Base-by-base conservation (phyloP, 2,888 invertebrate genomes). In the Colostygia pectinataria region DNA sequence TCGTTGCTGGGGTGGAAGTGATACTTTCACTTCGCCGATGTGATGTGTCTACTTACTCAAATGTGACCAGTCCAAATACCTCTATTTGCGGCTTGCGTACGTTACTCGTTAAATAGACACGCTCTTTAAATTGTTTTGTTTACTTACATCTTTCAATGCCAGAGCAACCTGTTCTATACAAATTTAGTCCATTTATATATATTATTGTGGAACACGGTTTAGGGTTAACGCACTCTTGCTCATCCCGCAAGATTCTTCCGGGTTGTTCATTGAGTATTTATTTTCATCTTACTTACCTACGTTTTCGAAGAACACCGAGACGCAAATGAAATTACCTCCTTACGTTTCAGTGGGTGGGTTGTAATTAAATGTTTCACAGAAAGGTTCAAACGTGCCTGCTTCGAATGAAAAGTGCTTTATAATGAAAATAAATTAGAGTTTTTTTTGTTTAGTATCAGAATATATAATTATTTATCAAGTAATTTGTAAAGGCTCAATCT, bases 221-320 rank as follows among this genome's bases (percentile, higher is more conserved):
- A 68, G 71, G 86, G 82, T 84, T 71, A 82, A 80, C 69, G 86
- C 72, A 80, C 84, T 77, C 79, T 63, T 66, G 68, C 61, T 70
- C 76, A 73, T 72, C 70, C 63, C 66, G 70, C 63, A 64, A 54
- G 61, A 57, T 57, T 75, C 73, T 75, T 78, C 75, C 71, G 70
- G 70, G 63, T 74, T 66, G 65, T 74, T 71, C 65, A 65, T 72
- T 62, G 58, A 60, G 57, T 63, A 63, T 63, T 57, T 62, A 61
- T 67, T 66, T 66, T 63, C 60, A 64, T 53, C 54, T 53, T 59
- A 58, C 42, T 25, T 41, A 15, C 37, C 18, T 32, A 33, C 24
- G 37, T 38, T 29, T 44, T 36, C 29, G 20, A 45, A 25, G 41
- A 38, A 38, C 27, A 40, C 31, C 28, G 42, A 33, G 37, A 33